Base-by-base conservation (phyloP, 2,113 vertebrate species). In the Trichomycterus rosablanca region DNA sequence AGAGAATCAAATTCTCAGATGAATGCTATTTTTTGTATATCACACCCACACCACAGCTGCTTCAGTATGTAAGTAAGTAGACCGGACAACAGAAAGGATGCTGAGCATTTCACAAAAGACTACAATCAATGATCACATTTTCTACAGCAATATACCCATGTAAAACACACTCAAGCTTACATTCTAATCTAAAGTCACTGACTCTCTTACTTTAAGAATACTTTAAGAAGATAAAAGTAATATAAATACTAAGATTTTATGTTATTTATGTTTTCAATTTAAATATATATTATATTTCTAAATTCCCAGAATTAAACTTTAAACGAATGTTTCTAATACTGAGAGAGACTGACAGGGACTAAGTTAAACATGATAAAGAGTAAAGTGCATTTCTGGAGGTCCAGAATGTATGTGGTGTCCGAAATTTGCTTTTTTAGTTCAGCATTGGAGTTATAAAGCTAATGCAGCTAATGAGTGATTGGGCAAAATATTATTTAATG, bases 141-240 rank as follows among this genome's bases (percentile, higher is more conserved):
- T 30, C 48, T 65, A 56, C 24, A 65, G 52, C 43, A 56, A 65
- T 56, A 56, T 49, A 57, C 48, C 12, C 30, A 30, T 56, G 52
- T 34, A 39, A 49, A 23, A 7, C 28, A 22, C 12, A 30, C 20
- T 30, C 15, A 40, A 46, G 12, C n/a, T 14, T 48, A 45, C 34
- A 48, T 49, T 15, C 19, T 20, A 26, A 45, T 4, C 18, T 48
- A 30, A 20, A 20, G 34, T 53, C 20, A 57, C 50, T 40, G 37
- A 20, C 49, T 71, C n/a, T 58, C 50, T 59, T 59, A 46, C 30
- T 63, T 28, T 24, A 44, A 40, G 26, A 39, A 32, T 59, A 46
- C 30, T 63, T 28, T 24, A 44, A 40, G 26, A 39, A 32, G 24
- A 24, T 61, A n/a, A 34, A 44, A 66, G n/a, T 50, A 35, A 37